Percentiles rank a stretch among this genome's conserved stretches.
Evolutionary conservation across 2,888 invertebrate genomes (phyloP).

Genomic region (Anthrax anthrax): DNA sequence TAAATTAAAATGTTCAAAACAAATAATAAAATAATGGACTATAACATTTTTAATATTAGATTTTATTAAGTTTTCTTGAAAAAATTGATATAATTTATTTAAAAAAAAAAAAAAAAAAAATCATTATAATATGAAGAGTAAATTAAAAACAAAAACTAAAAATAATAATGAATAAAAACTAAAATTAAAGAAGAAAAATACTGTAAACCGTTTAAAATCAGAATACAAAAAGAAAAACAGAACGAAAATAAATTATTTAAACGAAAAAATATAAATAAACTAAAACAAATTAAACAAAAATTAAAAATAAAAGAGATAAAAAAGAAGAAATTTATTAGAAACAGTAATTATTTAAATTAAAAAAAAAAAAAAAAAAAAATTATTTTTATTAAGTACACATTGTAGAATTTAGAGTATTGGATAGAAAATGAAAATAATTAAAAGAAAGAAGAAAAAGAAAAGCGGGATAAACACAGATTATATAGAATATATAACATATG

Average conservation of each 20-base stretch:
- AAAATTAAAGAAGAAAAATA: too few species aligned
- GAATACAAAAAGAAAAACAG: too few species aligned
- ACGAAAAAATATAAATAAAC: neutral
- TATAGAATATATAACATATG: too few species aligned
- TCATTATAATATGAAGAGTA: too few species aligned
- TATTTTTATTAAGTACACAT: neutral
- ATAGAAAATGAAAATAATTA: neutral
- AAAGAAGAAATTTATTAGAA: neutral
- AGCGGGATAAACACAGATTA: too few species aligned
- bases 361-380: neutral
- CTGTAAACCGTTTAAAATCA: too few species aligned
- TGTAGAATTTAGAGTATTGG: neutral
- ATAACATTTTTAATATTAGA: too few species aligned
- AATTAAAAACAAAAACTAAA: too few species aligned
- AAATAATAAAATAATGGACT: neutral
- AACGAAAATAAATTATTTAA: neutral
- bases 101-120: too few species aligned
- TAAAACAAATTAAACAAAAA: neutral
- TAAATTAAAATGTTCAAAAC: neutral
- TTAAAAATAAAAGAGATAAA: neutral
- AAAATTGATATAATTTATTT: too few species aligned
- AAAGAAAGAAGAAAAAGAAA: slow-evolving; percentile 2
- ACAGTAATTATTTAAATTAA: neutral
- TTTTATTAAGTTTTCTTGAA: too few species aligned
- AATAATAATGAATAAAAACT: too few species aligned